phyloP scores from a whole-genome alignment of 2,797 vertebrate species.

The Syngnathus acus region DNA sequence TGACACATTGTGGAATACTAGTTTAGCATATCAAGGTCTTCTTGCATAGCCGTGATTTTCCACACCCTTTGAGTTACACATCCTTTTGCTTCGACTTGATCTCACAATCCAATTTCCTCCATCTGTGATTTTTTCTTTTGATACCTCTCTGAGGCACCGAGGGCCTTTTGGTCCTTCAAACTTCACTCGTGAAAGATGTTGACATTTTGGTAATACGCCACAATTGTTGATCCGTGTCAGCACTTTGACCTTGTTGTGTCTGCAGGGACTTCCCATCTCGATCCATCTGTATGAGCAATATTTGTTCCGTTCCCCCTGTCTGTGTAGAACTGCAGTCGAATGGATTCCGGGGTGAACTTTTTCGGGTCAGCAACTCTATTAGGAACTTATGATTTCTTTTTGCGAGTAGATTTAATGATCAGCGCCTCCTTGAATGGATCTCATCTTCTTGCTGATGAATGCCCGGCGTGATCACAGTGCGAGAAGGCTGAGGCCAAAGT shows the following conservation, averaged over 20 bases:
- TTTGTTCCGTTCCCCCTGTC: background rate
- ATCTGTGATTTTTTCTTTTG: background rate
- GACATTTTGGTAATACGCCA: slow-evolving; percentile 18
- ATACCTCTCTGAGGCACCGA: background rate
- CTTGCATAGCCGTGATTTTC: background rate
- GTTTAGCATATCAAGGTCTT: background rate
- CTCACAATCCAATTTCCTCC: slow-evolving; percentile 6
- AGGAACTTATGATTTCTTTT: background rate
- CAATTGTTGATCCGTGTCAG: slow-evolving; percentile 20
- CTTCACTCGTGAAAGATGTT: slow-evolving; percentile 40
- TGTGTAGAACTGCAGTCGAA: background rate
- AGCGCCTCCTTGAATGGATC: slow-evolving; percentile 9
- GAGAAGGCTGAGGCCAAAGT: slow-evolving; percentile 48
- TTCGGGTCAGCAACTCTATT: background rate
- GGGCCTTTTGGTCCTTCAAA: background rate
- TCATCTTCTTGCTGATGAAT: slow-evolving; percentile 43
- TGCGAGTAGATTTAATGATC: background rate
- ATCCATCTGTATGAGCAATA: background rate
- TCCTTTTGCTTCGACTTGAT: background rate
- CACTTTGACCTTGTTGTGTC: slow-evolving; percentile 22
- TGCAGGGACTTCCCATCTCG: background rate
- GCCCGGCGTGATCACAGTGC: slow-evolving; percentile 34
- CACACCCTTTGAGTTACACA: background rate
- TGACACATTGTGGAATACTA: background rate
- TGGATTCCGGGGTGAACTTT: background rate